These are phyloP conservation scores for Stenodema calcarata DNA, from an alignment of 2,888 invertebrate genomes.

Conservation along the genomic window DNA sequence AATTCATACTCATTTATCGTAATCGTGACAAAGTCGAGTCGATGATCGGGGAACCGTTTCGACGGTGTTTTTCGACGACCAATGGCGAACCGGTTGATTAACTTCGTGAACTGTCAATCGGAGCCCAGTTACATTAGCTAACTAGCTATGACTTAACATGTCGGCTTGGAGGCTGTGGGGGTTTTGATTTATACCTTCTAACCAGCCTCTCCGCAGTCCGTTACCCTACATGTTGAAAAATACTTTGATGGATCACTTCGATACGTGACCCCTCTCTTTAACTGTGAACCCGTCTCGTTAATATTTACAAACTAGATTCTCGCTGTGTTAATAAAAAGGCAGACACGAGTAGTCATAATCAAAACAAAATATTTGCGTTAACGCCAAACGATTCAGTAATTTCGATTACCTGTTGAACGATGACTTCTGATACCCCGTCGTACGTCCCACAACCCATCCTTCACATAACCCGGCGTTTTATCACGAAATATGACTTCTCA, in stretches of 20 bases:
- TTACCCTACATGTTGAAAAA: not conserved
- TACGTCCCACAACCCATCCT: not conserved
- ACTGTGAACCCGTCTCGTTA: not conserved
- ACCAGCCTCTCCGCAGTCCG: not conserved
- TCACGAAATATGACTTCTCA: too few species aligned
- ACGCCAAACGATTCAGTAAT: too few species aligned
- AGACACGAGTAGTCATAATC: not conserved
- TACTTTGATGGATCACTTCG: not conserved
- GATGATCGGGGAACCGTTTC: not conserved
- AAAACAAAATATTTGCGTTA: too few species aligned
- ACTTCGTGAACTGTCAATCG: not conserved
- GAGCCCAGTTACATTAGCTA: not conserved
- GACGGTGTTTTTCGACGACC: too few species aligned
- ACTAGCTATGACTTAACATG: not conserved
- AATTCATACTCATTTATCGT: not conserved
- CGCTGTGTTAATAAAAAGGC: not conserved
- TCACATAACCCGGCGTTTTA: not conserved
- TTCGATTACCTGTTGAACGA: too few species aligned
- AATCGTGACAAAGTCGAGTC: not conserved
- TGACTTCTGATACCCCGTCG: not conserved
- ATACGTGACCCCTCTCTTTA: not conserved
- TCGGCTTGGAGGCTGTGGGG: not conserved
- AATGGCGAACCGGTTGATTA: not conserved
- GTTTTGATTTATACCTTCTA: not conserved
- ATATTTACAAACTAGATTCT: not conserved